Base-by-base conservation (phyloP, 2,797 vertebrate genomes). In the Dendrocincla tyrannina region DNA sequence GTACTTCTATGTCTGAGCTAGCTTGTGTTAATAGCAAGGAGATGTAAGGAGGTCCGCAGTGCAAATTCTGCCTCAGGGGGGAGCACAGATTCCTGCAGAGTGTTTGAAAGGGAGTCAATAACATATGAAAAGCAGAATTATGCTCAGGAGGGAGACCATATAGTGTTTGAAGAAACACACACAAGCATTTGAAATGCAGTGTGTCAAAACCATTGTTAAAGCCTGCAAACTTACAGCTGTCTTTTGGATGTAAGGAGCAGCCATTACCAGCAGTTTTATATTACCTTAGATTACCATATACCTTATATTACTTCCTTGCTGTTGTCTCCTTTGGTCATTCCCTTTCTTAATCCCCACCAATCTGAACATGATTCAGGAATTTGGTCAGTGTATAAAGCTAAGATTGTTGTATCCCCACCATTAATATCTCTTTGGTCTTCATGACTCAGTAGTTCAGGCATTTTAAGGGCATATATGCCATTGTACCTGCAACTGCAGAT, bases 291-390 rank as follows among this genome's bases (percentile, higher is more conserved):
- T 59, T 47, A 24, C 24, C 47, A 0, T 27, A 25, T 18, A 23
- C 12, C 20, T 62, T 22, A 30, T 20, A 62, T 62, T 41, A 20
- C 37, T 41, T 30, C 37, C 7, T 42, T 42, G 9, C 39, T 32
- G 39, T 42, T 42, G 19, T 23, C 32, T 32, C 39, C 19, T 32
- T 62, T 62, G 28, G 60, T 62, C 19, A 41, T 62, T 42, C 39
- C 41, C 22, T 78, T 46, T 69, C 52, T 35, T 47, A 60, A 44
- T 13, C 10, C 23, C 3, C 13, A 55, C 18, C 17, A 68, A 15
- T 27, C 12, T 33, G 52, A 68, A 42, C 2, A 18, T 0, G 1
- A n/a, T 22, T 75, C 42, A 56, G 32, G 28, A 0, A 0, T 52
- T 70, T 46, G 10, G 11, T 37, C 3, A 1, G 13, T 53, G 62